Percentiles rank a stretch among this genome's conserved stretches.
These are phyloP conservation scores for Napeogenes inachia DNA, from an alignment of 2,888 invertebrate species.

Conservation along the genomic window DNA sequence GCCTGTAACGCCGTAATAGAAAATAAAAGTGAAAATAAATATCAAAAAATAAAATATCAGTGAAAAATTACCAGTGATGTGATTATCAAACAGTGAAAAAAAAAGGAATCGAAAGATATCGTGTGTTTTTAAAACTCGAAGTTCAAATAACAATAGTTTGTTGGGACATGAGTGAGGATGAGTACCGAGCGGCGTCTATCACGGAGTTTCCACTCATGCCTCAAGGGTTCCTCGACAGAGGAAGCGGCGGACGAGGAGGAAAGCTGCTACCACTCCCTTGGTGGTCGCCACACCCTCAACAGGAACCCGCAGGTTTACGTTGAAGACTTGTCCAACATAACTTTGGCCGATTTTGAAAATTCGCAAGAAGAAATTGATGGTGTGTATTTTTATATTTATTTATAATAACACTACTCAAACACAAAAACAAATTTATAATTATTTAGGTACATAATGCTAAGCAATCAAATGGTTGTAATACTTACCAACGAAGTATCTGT, in stretches of 20 bases:
- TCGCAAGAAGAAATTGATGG: slow-evolving; percentile 67
- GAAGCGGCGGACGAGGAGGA: slow-evolving; percentile 72
- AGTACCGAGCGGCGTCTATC: slow-evolving; percentile 79
- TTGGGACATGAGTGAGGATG: slow-evolving; percentile 70
- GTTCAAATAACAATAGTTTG: slow-evolving; percentile 36
- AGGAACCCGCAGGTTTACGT: slow-evolving; percentile 67
- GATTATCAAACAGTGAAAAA: slow-evolving; percentile 15
- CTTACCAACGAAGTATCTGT: neutral
- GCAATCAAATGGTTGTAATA: no score
- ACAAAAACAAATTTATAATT: no score
- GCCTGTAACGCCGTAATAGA: neutral
- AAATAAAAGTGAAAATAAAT: neutral
- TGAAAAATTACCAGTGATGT: slow-evolving; percentile 6
- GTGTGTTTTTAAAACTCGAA: slow-evolving; percentile 36
- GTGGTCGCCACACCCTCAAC: slow-evolving; percentile 64
- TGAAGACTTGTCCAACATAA: slow-evolving; percentile 66
- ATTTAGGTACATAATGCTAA: no score
- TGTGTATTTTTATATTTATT: slow-evolving; percentile 41
- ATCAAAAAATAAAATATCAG: neutral
- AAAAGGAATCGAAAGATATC: slow-evolving; percentile 10
- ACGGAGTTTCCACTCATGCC: slow-evolving; percentile 82
- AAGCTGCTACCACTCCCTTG: slow-evolving; percentile 69
- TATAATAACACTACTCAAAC: no score
- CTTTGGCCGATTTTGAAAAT: slow-evolving; percentile 66
- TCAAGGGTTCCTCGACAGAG: slow-evolving; percentile 78